Evolutionary conservation across 2,888 invertebrate species (phyloP), one percentile per base, ranked within the genome.

Genomic region (Scrobipalpa costella): DNA sequence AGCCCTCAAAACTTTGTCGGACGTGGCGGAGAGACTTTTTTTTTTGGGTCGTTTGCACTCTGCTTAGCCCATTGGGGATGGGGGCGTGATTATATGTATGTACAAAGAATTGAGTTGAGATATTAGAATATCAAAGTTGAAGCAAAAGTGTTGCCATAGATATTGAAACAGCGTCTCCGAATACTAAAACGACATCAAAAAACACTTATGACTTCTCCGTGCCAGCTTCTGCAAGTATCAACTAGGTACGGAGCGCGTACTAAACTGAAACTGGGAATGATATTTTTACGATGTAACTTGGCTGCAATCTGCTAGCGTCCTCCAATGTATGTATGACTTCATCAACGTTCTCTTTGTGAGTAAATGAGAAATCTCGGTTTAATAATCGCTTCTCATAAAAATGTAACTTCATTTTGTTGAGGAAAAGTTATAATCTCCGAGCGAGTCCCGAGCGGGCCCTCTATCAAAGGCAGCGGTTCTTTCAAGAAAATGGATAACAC

Each of bases 381-480:
- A 72, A 73, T 75, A 74, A 76, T 75, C 67, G 58, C 68, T 67
- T 67, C 70, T 71, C 68, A 77, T 73, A 75, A 76, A 57, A 76
- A 73, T 65, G 69, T 74, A 71, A 78, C 74, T 77, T 74, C 55
- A 64, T 64, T 77, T 76, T 72, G 70, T 69, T 73, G 72, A 69
- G 72, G 69, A 76, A 73, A 78, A 78, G 73, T 78, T 80, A 73
- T 77, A 78, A 80, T 77, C 74, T 77, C 65, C 68, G 68, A 66
- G 71, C 67, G 36, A 66, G 71, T 74, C 72, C 72, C 71, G 64
- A 61, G 73, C 62, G 75, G 71, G 76, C 64, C 62, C 73, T 80
- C 76, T 73, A 73, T 80, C 79, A 74, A 74, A 69, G 70, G 65
- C 58, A 0, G 69, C 55, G 64, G 52, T 74, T 73, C 68, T 69